Evolutionary conservation across 2,888 invertebrate genomes (phyloP).

Genomic region (Rosalia funebris): DNA sequence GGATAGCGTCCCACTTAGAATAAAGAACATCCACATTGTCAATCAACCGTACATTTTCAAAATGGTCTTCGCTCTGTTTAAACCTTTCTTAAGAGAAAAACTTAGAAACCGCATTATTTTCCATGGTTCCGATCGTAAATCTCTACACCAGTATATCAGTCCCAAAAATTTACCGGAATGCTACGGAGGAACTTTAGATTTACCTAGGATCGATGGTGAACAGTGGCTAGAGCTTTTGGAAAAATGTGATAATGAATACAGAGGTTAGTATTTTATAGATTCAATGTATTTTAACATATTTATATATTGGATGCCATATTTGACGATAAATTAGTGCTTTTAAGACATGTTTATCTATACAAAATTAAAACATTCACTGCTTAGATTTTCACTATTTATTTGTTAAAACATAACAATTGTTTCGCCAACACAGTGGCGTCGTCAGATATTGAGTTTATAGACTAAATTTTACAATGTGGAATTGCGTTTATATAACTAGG

Average conservation of each 20-base stretch:
- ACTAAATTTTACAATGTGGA: no score
- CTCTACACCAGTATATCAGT: constrained; percentile 77
- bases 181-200: constrained; percentile 79
- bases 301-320: no score
- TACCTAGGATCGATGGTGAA: constrained; percentile 74
- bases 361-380: no score
- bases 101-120: constrained; percentile 82
- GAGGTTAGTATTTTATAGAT: constrained; percentile 65
- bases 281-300: no score
- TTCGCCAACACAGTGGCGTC: no score
- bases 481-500: no score
- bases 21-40: constrained; percentile 88
- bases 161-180: constrained; percentile 76
- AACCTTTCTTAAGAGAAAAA: constrained; percentile 90
- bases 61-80: constrained; percentile 87
- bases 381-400: no score
- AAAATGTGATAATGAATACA: constrained; percentile 79
- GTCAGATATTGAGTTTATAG: no score
- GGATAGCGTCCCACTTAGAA: constrained; percentile 85
- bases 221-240: constrained; percentile 80
- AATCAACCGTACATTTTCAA: constrained; percentile 93
- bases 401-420: no score
- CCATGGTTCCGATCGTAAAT: constrained; percentile 80
- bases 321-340: no score
- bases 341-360: no score